Conservation (phyloP, 2,797 vertebrate genomes). For the Meda fulgida region DNA sequence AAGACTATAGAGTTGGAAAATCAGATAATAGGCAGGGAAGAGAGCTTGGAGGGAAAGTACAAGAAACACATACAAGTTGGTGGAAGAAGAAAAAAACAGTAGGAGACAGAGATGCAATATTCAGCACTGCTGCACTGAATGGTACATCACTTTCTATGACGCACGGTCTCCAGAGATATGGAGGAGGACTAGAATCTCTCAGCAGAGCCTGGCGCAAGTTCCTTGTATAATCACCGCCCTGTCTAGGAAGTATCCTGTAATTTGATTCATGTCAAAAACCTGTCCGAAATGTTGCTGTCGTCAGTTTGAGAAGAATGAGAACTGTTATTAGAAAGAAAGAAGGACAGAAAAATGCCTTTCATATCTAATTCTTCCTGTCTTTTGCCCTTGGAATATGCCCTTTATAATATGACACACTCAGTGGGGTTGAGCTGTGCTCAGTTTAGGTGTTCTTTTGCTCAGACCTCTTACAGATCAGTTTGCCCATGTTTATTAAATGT, state of each 20-base stretch:
- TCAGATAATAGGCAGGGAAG: background rate
- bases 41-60: background rate
- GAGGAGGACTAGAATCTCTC: constrained; percentile 8
- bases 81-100: constrained; percentile 5
- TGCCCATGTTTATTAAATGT: constrained; percentile 51
- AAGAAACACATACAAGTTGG: background rate
- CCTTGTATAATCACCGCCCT: constrained; percentile 51
- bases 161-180: constrained; percentile 19
- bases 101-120: constrained; percentile 20
- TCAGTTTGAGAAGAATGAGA: constrained; percentile 37
- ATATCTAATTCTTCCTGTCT: constrained; percentile 2
- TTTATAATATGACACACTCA: constrained; percentile 20
- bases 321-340: constrained; percentile 28
- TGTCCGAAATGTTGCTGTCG: constrained; percentile 34
- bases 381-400: constrained; percentile 52
- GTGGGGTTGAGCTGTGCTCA: constrained; percentile 14
- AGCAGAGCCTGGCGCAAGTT: constrained; percentile 14
- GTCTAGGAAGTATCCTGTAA: constrained; percentile 51
- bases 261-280: constrained; percentile 57
- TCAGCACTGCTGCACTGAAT: constrained; percentile 18
- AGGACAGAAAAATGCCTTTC: constrained; percentile 9
- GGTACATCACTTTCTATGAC: constrained; percentile 42
- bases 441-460: constrained; percentile 50
- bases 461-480: constrained; percentile 50
- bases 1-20: background rate